phyloP scores from a whole-genome alignment of 2,797 vertebrate genomes.

The Anabas testudineus region DNA sequence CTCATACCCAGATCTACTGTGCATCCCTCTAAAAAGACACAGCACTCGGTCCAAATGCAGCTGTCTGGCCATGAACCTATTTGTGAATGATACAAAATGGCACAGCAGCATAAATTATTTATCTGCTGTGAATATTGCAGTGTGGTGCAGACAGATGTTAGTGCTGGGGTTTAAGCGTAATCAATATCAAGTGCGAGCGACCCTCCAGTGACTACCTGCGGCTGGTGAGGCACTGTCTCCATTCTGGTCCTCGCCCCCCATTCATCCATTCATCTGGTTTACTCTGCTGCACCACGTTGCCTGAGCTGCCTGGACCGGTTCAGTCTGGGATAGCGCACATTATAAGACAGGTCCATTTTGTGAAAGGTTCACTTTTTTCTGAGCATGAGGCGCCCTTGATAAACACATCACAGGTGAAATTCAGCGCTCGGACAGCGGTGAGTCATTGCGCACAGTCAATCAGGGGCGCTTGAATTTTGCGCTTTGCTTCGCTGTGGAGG shows the following conservation, averaged over 20 bases:
- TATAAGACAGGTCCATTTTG: conserved; percentile 44
- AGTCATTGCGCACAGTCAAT: conserved; percentile 69
- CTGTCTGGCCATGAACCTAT: neutral
- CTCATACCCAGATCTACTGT: neutral
- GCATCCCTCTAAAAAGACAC: neutral
- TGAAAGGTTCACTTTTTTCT: conserved; percentile 29
- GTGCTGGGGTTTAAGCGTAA: conserved; percentile 31
- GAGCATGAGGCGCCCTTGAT: conserved; percentile 7
- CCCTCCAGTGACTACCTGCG: conserved; percentile 41
- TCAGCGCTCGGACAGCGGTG: conserved; percentile 47
- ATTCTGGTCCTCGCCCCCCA: conserved; percentile 10
- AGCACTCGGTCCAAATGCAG: neutral
- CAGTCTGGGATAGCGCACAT: conserved; percentile 39
- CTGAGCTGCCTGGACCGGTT: conserved; percentile 35
- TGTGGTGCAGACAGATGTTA: neutral
- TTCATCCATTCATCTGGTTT: conserved; percentile 61
- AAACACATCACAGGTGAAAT: conserved; percentile 16
- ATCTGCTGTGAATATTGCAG: neutral
- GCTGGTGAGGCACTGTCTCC: conserved; percentile 38
- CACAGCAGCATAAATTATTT: conserved; percentile 2
- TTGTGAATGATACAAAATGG: neutral
- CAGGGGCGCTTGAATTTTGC: conserved; percentile 49
- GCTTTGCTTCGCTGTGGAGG: conserved; percentile 34
- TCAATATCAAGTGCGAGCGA: conserved; percentile 50
- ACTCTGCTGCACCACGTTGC: conserved; percentile 57